phyloP scores from a whole-genome alignment of 2,113 vertebrate species.

The Dolichotis patagonum region DNA sequence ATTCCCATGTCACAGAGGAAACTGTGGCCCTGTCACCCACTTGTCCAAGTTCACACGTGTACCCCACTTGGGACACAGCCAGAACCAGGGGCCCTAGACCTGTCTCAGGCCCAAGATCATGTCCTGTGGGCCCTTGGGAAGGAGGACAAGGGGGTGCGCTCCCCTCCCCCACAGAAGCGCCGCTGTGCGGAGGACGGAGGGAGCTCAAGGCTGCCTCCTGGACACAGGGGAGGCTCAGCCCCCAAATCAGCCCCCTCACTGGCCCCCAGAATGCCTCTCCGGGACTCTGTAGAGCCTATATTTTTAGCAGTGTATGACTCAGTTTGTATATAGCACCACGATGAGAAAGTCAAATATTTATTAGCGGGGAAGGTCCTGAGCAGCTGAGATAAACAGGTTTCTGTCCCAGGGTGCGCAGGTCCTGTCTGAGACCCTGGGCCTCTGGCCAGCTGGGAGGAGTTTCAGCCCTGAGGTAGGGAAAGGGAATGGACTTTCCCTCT shows the following conservation, averaged over 20 bases:
- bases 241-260: accelerated
- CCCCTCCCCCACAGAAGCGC: background rate
- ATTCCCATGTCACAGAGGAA: background rate
- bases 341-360: conserved; percentile 52
- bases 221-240: background rate
- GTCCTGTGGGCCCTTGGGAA: background rate
- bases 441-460: background rate
- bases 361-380: background rate
- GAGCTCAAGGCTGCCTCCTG: background rate
- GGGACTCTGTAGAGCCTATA: background rate
- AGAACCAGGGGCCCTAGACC: background rate
- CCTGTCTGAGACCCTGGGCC: background rate
- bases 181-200: background rate
- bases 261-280: background rate
- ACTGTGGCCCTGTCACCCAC: background rate
- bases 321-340: background rate
- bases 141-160: accelerated
- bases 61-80: background rate
- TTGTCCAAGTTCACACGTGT: background rate
- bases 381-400: background rate
- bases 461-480: background rate
- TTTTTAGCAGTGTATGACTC: background rate
- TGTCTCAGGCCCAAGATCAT: background rate
- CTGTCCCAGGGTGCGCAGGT: background rate
- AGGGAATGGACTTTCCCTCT: no score